phyloP scores from a whole-genome alignment of 2,113 vertebrate species.

The Scortum barcoo region DNA sequence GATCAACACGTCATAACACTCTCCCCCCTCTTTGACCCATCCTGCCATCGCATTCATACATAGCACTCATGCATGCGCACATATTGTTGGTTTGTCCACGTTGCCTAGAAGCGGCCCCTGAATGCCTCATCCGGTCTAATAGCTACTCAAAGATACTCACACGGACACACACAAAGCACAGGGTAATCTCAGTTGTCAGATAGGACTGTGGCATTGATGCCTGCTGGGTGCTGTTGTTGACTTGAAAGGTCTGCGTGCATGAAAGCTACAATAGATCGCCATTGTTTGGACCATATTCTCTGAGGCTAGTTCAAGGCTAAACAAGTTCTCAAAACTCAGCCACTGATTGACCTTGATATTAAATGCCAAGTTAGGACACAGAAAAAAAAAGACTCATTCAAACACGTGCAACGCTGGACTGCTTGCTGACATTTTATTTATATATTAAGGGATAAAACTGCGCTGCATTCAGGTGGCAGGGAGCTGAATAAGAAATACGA shows the following conservation, averaged over 20 bases:
- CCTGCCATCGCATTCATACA: constrained; percentile 6
- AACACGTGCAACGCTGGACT: neutral
- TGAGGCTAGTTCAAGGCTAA: constrained; percentile 16
- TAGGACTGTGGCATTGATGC: constrained; percentile 28
- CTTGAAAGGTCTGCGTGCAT: constrained; percentile 32
- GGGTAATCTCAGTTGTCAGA: constrained; percentile 31
- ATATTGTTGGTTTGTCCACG: constrained; percentile 24
- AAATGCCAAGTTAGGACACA: constrained; percentile 6
- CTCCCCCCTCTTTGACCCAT: constrained; percentile 3
- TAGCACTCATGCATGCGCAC: constrained; percentile 7
- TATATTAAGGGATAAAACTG: neutral
- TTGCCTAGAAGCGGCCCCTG: constrained; percentile 30
- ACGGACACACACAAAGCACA: constrained; percentile 17
- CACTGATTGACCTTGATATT: constrained; percentile 29
- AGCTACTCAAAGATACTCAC: constrained; percentile 29
- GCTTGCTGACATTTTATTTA: neutral
- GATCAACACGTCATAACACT: neutral
- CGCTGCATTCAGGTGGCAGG: neutral
- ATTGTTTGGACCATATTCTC: constrained; percentile 23
- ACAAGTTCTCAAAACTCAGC: neutral
- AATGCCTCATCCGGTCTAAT: constrained; percentile 24
- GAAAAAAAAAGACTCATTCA: neutral
- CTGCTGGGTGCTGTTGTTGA: constrained; percentile 46
- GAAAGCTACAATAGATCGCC: constrained; percentile 14
- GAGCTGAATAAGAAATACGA: constrained; percentile 8